phyloP scores from a whole-genome alignment of 2,797 vertebrate species.

The Paguma larvata region DNA sequence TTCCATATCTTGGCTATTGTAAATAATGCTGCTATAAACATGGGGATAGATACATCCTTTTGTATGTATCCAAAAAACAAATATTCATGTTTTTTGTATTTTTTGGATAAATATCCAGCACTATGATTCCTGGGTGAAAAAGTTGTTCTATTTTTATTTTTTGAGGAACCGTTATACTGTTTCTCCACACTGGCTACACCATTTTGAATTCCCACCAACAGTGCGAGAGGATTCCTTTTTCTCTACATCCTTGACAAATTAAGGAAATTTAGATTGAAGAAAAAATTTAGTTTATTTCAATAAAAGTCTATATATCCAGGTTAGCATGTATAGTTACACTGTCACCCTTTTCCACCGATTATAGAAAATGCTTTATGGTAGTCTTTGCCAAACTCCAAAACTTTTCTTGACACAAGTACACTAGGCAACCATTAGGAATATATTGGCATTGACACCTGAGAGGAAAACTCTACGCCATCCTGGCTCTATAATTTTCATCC shows the following conservation, averaged over 20 bases:
- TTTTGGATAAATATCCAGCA: neutral
- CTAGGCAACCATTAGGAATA: neutral
- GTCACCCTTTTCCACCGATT: neutral
- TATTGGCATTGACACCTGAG: neutral
- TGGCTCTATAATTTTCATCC: neutral
- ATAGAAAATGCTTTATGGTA: neutral
- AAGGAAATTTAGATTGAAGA: neutral
- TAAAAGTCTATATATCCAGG: neutral
- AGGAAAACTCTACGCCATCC: neutral
- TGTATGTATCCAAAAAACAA: no score
- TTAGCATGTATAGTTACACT: neutral
- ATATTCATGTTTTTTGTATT: neutral
- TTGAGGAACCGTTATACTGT: neutral
- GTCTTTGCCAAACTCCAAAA: neutral
- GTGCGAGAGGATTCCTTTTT: neutral
- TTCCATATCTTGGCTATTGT: neutral
- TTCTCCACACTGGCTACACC: neutral
- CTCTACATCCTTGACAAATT: neutral
- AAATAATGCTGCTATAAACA: neutral
- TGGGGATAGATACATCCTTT: neutral
- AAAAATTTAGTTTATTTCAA: neutral
- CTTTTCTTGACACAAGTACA: neutral
- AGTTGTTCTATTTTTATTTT: neutral
- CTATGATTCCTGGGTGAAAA: neutral
- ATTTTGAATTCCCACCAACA: neutral